Conservation (phyloP, 2,113 vertebrate species). For the Anarhynchus alexandrinus region DNA sequence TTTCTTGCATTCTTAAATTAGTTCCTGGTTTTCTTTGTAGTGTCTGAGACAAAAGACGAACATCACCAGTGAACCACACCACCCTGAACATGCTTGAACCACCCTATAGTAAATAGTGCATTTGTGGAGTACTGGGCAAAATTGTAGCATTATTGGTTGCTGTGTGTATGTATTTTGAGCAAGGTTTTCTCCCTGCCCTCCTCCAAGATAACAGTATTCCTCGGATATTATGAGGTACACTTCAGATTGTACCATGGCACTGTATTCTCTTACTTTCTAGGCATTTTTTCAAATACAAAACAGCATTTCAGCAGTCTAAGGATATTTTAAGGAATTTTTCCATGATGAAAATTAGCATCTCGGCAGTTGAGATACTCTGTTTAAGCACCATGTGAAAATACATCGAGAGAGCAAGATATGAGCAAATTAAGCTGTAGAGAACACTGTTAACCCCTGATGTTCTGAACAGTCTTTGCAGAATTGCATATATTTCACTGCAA, state of each 20-base stretch:
- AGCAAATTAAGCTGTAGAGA: not conserved
- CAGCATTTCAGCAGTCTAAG: not conserved
- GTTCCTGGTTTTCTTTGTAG: not conserved
- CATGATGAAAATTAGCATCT: not conserved
- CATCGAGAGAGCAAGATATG: not conserved
- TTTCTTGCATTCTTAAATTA: not conserved
- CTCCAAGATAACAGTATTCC: not conserved
- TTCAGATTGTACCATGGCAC: not conserved
- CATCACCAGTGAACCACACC: not conserved
- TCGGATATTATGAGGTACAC: not conserved
- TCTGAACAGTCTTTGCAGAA: not conserved
- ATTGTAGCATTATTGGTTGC: not conserved
- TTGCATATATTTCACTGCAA: not conserved
- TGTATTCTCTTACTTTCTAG: not conserved
- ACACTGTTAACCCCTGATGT: not conserved
- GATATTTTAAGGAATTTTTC: slow-evolving; percentile 28
- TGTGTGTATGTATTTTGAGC: not conserved
- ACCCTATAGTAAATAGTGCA: not conserved
- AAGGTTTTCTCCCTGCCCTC: not conserved
- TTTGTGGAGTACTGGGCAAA: not conserved
- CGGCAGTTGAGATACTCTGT: not conserved
- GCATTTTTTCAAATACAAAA: not conserved
- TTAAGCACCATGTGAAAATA: slow-evolving; percentile 5
- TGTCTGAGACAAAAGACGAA: not conserved
- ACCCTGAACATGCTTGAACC: not conserved